Base-by-base conservation (phyloP, 1,140 invertebrate species). In the Conus ventricosus region DNA sequence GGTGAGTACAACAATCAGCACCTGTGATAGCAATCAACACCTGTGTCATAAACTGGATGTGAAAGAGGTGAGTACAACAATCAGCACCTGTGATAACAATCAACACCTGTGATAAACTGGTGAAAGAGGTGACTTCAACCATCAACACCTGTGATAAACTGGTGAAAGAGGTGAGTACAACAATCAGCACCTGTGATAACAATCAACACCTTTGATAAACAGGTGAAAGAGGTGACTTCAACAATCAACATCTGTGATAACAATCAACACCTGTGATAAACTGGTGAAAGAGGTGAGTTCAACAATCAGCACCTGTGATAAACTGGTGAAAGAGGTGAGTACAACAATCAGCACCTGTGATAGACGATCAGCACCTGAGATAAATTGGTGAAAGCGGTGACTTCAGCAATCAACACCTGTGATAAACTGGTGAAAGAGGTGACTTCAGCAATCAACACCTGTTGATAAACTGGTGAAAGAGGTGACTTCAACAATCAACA, bases 221-320 rank as follows among this genome's bases (percentile, higher is more conserved):
- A 88, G 25, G 87, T 93, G 3, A 78, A 84, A 27, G 57, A 88
- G 89, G 92, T 92, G 76, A 51, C 7, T 25, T 1, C 13, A n/a
- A 76, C 39, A 88, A 54, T n/a, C 76, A 81, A 55, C 23, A n/a
- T n/a, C n/a, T n/a, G n/a, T n/a, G n/a, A n/a, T n/a, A n/a, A n/a
- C n/a, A n/a, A n/a, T n/a, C n/a, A n/a, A n/a, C n/a, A n/a, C 57
- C n/a, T 93, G 91, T 90, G 51, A 85, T 23, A 91, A 92, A 87
- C 85, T 89, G n/a, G 87, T 93, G 3, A 80, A 85, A 25, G 54
- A 88, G 89, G 92, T 92, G 71, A 55, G 80, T 51, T 2, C 13
- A n/a, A 76, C 39, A 39, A 39, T 39, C 39, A 39, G 39, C 39
- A 39, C 39, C 39, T 39, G 39, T 39, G 39, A 39, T 39, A 39